Base-by-base conservation (phyloP, 2,797 vertebrate genomes). In the Sternarchorhynchus goeldii region DNA sequence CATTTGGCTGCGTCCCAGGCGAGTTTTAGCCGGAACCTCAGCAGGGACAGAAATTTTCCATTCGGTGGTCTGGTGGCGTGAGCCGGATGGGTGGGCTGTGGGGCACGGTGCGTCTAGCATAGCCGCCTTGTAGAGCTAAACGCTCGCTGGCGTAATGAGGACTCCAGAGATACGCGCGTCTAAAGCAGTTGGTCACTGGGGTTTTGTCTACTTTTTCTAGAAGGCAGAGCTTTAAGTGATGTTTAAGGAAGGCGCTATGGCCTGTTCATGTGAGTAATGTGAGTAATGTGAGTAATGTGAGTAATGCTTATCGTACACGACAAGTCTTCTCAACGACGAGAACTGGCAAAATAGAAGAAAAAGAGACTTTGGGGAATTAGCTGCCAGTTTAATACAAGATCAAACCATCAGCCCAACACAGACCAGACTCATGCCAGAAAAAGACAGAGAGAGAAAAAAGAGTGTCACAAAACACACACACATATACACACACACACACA, bases 31-130 rank as follows among this genome's bases (percentile, higher is more conserved):
- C 55, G 16, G 8, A 32, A 57, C 70, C 29, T 72, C 53, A 58
- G 79, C 39, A 73, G 55, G 10, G 79, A 73, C 25, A 14, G 41
- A 59, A 81, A 81, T 79, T 83, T 83, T 81, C 81, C 79, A 58
- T 81, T 79, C 20, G 36, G 53, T 29, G 31, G 62, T 80, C 57
- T 77, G 0, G 57, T 73, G 56, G 64, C 36, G 57, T 81, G 68
- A 60, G 59, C 81, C 53, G 74, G 56, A 76, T 81, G 25, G 25
- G 25, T 25, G 25, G 25, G 25, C 25, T 25, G 25, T 25, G 25
- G 25, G 25, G 25, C 25, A 25, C 25, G 25, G 25, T 1, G 25
- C 25, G 25, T 25, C 25, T 25, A 25, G 25, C 25, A 25, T 25
- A 67, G 69, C 73, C 76, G 55, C 56, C 78, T 76, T 67, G 73